These are phyloP conservation scores for Leptinotarsa lineolata DNA, from an alignment of 1,140 invertebrate genomes.

Conservation along the genomic window DNA sequence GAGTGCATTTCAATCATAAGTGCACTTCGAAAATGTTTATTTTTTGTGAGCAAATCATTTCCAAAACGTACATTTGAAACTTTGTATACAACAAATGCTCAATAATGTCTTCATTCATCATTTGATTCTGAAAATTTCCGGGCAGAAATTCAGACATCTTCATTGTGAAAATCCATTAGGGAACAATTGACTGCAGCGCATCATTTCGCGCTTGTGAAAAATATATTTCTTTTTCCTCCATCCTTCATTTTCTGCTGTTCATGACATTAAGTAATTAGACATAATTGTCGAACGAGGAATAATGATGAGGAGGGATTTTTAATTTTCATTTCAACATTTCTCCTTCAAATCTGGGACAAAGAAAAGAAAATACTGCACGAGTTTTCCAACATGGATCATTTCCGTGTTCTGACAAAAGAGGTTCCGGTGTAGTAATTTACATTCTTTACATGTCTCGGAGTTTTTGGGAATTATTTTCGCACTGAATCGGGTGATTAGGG, in stretches of 20 bases:
- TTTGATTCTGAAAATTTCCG: too few relatives aligned
- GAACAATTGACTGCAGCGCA: too few relatives aligned
- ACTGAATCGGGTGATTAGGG: too few relatives aligned
- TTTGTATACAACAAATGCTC: too few relatives aligned
- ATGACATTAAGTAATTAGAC: slow-evolving; percentile 1
- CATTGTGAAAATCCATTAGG: too few relatives aligned
- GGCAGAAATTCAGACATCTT: too few relatives aligned
- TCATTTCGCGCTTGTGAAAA: not conserved
- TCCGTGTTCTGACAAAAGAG: not conserved
- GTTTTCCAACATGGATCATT: not conserved
- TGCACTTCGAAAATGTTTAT: too few relatives aligned
- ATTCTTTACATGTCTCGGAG: not conserved
- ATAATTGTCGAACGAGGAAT: slow-evolving; percentile 6
- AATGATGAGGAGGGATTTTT: not conserved
- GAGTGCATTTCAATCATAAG: too few relatives aligned
- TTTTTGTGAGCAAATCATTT: too few relatives aligned
- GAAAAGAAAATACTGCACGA: not conserved
- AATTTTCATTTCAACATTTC: not conserved
- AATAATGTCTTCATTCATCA: too few relatives aligned
- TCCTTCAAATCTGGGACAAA: not conserved
- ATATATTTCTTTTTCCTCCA: not conserved
- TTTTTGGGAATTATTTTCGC: not conserved
- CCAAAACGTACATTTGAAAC: too few relatives aligned
- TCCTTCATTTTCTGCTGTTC: not conserved
- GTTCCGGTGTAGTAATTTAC: not conserved